Evolutionary conservation across 2,113 vertebrate genomes (phyloP).

Genomic region (Eira barbara): DNA sequence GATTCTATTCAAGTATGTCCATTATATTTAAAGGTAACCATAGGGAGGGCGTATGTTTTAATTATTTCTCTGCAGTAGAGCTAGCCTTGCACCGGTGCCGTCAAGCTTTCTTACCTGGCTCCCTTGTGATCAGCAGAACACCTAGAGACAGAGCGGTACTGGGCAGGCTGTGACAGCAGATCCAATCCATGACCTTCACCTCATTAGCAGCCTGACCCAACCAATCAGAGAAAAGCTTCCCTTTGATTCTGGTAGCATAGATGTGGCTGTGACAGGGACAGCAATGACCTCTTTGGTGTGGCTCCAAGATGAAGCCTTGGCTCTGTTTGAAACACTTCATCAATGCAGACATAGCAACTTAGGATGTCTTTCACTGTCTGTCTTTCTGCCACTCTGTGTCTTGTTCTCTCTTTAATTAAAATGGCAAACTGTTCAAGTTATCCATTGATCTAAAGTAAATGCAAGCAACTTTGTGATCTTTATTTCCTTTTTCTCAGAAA

Average conservation of each 20-base stretch:
- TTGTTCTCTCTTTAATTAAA: slow-evolving; percentile 37
- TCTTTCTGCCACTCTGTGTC: background rate
- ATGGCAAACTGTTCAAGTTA: background rate
- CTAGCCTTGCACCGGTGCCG: background rate
- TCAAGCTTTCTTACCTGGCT: background rate
- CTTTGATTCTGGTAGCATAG: slow-evolving; percentile 40
- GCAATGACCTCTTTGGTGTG: background rate
- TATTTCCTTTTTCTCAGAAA: background rate
- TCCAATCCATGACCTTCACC: slow-evolving; percentile 1
- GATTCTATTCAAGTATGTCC: background rate
- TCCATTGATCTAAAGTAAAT: background rate
- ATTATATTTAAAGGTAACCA: background rate
- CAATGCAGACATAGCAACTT: rapidly evolving
- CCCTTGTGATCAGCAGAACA: slow-evolving; percentile 30
- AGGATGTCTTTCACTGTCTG: background rate
- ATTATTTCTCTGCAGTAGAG: background rate
- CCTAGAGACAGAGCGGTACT: background rate
- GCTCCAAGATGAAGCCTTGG: background rate
- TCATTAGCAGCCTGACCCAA: slow-evolving; percentile 58
- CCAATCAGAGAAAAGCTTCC: slow-evolving; percentile 15
- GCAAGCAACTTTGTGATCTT: background rate
- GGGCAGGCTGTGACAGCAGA: background rate
- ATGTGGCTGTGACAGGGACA: background rate
- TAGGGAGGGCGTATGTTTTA: background rate
- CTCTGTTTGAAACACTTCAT: slow-evolving; percentile 7